Percentiles rank a stretch among this genome's conserved stretches.
These are phyloP conservation scores for Labia minor DNA, from an alignment of 2,888 invertebrate species.

Conservation along the genomic window DNA sequence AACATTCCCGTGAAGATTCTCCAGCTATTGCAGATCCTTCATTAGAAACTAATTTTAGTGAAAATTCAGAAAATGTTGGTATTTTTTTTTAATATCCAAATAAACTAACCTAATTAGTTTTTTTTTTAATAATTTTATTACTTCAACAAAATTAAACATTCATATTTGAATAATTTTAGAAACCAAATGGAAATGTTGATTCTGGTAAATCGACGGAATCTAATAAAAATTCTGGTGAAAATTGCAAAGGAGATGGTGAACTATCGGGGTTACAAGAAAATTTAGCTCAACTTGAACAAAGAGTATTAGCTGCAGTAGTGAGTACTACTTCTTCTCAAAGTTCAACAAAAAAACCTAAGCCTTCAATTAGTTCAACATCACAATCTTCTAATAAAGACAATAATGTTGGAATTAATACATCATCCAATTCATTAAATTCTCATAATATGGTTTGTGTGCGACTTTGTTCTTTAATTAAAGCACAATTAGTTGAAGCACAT, in stretches of 20 bases:
- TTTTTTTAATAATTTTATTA: too few species aligned
- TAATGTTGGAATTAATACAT: neutral
- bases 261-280: constrained; percentile 25
- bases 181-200: neutral
- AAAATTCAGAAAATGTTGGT: neutral
- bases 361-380: neutral
- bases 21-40: neutral
- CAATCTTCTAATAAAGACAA: neutral
- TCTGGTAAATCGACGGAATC: neutral
- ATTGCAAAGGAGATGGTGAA: neutral
- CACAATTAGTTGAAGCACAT: constrained; percentile 66
- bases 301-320: constrained; percentile 22
- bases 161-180: too few species aligned
- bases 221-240: neutral
- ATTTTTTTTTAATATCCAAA: neutral
- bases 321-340: neutral
- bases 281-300: constrained; percentile 27
- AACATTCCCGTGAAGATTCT: neutral
- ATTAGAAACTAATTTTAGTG: neutral
- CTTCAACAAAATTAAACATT: too few species aligned
- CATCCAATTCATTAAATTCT: neutral
- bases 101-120: too few species aligned
- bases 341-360: neutral
- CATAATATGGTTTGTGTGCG: constrained; percentile 54
- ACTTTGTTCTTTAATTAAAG: constrained; percentile 65